Evolutionary conservation across 2,113 vertebrate species (phyloP).

Genomic region (Podarcis muralis): DNA sequence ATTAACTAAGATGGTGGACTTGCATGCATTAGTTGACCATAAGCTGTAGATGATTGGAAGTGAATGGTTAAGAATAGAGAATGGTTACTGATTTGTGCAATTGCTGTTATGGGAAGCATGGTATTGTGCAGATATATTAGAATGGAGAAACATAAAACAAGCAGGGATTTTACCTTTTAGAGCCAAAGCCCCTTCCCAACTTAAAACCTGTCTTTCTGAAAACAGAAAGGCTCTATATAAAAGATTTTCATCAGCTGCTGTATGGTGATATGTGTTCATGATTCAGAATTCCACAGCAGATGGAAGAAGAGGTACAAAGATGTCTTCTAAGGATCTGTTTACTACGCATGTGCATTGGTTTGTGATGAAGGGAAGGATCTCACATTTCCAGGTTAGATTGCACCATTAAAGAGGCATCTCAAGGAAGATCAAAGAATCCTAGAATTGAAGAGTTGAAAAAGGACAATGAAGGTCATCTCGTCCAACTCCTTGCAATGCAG

Average conservation of each 20-base stretch:
- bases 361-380: too few species aligned
- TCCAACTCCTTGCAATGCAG: too few species aligned
- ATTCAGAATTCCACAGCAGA: not conserved
- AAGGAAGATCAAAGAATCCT: too few species aligned
- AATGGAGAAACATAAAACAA: not conserved
- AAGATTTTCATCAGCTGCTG: not conserved
- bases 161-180: not conserved
- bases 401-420: too few species aligned
- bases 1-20: not conserved
- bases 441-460: too few species aligned
- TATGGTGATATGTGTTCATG: not conserved
- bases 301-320: not conserved
- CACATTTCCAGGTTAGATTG: too few species aligned
- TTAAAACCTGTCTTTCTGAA: not conserved
- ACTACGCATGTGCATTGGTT: too few species aligned
- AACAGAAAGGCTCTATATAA: not conserved
- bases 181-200: not conserved
- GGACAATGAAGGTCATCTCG: too few species aligned
- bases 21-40: constrained; percentile 2
- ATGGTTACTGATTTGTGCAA: not conserved
- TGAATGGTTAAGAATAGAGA: not conserved
- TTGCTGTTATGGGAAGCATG: not conserved
- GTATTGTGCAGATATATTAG: not conserved
- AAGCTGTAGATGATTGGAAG: not conserved
- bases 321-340: not conserved